Evolutionary conservation across 2,888 invertebrate species (phyloP), one percentile per base, ranked within the genome.

Genomic region (Rotaria sp.): DNA sequence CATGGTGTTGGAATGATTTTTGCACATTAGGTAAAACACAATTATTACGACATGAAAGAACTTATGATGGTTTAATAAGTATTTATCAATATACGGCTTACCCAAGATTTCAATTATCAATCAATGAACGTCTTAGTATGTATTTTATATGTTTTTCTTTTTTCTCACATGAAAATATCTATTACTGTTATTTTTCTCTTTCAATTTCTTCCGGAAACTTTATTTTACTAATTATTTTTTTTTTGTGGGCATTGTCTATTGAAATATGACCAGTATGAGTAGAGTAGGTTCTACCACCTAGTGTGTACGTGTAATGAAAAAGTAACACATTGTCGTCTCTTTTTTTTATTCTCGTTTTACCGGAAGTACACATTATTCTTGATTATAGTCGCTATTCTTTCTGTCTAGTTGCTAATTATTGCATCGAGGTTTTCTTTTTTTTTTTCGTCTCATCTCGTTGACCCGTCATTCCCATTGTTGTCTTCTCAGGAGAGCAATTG

Each of bases 1-100:
- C 80, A 41, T 80, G 80, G 80, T 80, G 80, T 45, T 80, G 80
- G 80, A 80, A 80, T 80, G 80, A 80, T 45, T 80, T 80, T 45
- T 80, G 80, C 15, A 80, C 80, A 80, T 15, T 80, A 11, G 80
- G 80, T 13, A 80, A 80, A 80, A 67, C 67, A 35, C 67, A 67
- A 67, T n/a, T 80, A 45, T n/a, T 80, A 45, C 24, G n/a, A n/a
- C 24, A 45, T 80, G 45, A 80, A 80, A 80, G 26, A 45, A 80
- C 45, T 11, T 13, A 8, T 15, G 15, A 80, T 80, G 45, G 45
- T 26, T n/a, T 80, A 26, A n/a, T 45, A 45, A 21, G n/a, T 26
- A 45, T 80, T 13, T 80, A 45, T 80, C 80, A 80, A 80, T 80
- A 80, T 45, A n/a, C 41, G 2, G 41, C n/a, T 26, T 80, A 80